These are phyloP conservation scores for Mesembrinibis cayennensis DNA, from an alignment of 2,113 vertebrate genomes.

Conservation along the genomic window DNA sequence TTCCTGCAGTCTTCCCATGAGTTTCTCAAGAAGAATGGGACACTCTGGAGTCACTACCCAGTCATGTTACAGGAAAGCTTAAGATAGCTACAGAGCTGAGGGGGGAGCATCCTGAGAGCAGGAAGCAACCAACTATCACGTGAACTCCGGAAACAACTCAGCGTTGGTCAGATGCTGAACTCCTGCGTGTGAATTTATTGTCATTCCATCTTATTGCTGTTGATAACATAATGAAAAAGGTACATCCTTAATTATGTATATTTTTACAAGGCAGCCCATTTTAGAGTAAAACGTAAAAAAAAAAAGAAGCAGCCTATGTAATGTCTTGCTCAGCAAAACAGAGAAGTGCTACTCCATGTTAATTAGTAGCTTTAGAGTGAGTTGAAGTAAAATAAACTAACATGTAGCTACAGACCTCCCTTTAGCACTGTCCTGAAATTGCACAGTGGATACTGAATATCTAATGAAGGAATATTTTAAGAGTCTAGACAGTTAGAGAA, in stretches of 20 bases:
- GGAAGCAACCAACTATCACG: background rate
- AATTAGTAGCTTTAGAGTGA: background rate
- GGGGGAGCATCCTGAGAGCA: background rate
- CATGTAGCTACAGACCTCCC: background rate
- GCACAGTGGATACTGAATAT: background rate
- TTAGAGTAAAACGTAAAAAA: background rate
- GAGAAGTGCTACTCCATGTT: background rate
- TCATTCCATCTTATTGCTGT: background rate
- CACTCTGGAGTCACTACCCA: background rate
- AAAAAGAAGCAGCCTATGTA: background rate
- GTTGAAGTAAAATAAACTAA: background rate
- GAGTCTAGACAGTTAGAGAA: background rate
- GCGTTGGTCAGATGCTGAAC: background rate
- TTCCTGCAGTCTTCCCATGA: background rate
- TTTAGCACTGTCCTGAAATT: background rate
- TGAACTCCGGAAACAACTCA: background rate
- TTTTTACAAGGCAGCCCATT: background rate
- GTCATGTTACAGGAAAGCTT: background rate
- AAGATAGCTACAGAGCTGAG: background rate
- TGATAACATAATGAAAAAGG: background rate
- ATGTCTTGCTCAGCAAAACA: background rate
- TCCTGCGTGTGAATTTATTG: background rate
- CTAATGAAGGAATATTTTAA: slow-evolving; percentile 41
- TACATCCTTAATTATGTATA: background rate
- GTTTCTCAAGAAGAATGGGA: background rate